A percentile compares a stretch with the other conserved stretches of the same genome.
Evolutionary conservation across 1,140 invertebrate species (phyloP).

Genomic region (Drosophila neocordata): DNA sequence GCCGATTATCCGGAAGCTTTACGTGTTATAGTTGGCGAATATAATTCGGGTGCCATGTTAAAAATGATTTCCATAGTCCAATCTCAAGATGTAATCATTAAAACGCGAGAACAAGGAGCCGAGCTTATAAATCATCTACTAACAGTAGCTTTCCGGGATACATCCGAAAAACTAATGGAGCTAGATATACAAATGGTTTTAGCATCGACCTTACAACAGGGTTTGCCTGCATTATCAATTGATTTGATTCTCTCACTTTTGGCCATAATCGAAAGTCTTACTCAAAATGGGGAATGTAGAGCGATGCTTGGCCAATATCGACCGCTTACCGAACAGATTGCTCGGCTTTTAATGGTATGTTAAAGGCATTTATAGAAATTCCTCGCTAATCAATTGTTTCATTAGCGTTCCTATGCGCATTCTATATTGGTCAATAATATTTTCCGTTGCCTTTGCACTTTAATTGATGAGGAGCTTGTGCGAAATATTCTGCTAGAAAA

Average conservation of each 20-base stretch:
- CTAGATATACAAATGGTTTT: constrained; percentile 42
- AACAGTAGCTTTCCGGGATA: constrained; percentile 44
- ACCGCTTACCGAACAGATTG: constrained; percentile 57
- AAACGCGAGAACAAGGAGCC: constrained; percentile 65
- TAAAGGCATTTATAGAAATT: neutral
- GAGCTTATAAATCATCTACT: constrained; percentile 59
- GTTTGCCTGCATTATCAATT: constrained; percentile 52
- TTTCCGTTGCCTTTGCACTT: constrained; percentile 72
- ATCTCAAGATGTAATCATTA: constrained; percentile 42
- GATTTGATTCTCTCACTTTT: constrained; percentile 66
- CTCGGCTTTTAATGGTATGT: constrained; percentile 64
- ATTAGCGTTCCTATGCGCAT: constrained; percentile 65
- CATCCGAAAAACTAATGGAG: constrained; percentile 31
- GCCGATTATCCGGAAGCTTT: constrained; percentile 45
- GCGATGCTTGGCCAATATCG: constrained; percentile 26
- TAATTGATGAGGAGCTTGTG: constrained; percentile 63
- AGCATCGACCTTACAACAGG: constrained; percentile 45
- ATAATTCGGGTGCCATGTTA: constrained; percentile 31
- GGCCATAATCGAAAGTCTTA: constrained; percentile 61
- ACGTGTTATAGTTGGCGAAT: constrained; percentile 53
- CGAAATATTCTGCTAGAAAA: constrained; percentile 45
- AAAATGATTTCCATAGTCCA: constrained; percentile 52
- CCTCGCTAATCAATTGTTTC: neutral
- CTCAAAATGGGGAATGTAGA: constrained; percentile 66
- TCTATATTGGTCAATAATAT: constrained; percentile 73